Evolutionary conservation across 37 sponge, comb jelly and placozoan species (phyloP).

Genomic region (Bolinopsis microptera): DNA sequence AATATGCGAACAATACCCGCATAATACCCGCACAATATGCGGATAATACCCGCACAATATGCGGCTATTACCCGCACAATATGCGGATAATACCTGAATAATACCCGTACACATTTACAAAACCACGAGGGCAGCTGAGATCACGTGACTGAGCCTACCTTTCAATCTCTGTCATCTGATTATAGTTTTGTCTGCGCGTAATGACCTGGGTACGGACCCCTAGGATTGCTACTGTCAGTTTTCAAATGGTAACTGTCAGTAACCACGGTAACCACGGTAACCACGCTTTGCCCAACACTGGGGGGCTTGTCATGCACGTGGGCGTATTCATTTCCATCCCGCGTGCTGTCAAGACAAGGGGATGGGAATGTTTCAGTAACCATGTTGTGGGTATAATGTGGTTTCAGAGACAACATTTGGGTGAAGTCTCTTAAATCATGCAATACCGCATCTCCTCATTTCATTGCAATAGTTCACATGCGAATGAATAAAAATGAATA

Average conservation of each 20-base stretch:
- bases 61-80: not conserved
- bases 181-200: conserved; percentile 22
- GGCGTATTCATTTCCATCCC: too few relatives aligned
- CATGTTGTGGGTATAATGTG: too few relatives aligned
- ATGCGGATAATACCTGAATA: not conserved
- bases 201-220: conserved; percentile 26
- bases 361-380: too few relatives aligned
- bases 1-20: not conserved
- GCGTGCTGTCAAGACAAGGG: too few relatives aligned
- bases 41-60: not conserved
- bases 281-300: too few relatives aligned
- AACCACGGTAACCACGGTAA: too few relatives aligned
- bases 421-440: too few relatives aligned
- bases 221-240: not conserved
- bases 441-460: too few relatives aligned
- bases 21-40: not conserved
- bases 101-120: not conserved
- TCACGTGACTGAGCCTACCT: not conserved
- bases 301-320: too few relatives aligned
- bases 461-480: too few relatives aligned
- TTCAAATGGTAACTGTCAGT: not conserved
- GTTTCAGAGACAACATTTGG: too few relatives aligned
- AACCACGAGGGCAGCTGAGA: not conserved
- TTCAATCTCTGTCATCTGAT: not conserved
- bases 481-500: too few relatives aligned